Conservation (phyloP, 2,113 vertebrate genomes). For the Rhinichthys klamathensis region DNA sequence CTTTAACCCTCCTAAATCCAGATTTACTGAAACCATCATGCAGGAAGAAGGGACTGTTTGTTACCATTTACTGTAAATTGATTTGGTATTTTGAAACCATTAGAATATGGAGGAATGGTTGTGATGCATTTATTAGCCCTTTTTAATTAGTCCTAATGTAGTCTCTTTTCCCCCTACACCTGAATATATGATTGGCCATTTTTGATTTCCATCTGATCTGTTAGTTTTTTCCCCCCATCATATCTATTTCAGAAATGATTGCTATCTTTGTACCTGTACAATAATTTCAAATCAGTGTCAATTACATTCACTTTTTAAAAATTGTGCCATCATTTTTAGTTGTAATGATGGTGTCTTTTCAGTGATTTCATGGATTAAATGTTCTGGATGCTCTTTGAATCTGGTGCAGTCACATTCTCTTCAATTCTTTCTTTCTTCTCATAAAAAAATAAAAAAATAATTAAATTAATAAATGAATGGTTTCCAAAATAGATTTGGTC, state of each 20-base stretch:
- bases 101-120: background rate
- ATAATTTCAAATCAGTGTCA: background rate
- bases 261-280: background rate
- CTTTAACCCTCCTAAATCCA: background rate
- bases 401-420: background rate
- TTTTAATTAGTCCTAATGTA: background rate
- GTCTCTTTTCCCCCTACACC: too few relatives aligned
- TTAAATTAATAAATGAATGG: background rate
- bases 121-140: background rate
- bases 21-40: background rate
- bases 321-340: conserved; percentile 3
- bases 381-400: background rate
- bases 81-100: background rate
- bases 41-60: background rate
- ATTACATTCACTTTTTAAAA: background rate
- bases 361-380: conserved; percentile 3
- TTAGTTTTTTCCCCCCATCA: background rate
- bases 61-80: background rate
- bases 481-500: background rate
- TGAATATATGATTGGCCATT: background rate
- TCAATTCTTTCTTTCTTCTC: background rate
- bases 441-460: too few relatives aligned
- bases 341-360: conserved; percentile 20
- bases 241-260: background rate
- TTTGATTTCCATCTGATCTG: background rate